Base-by-base conservation (phyloP, 2,888 invertebrate genomes). In the Choristoneura rosaceana region DNA sequence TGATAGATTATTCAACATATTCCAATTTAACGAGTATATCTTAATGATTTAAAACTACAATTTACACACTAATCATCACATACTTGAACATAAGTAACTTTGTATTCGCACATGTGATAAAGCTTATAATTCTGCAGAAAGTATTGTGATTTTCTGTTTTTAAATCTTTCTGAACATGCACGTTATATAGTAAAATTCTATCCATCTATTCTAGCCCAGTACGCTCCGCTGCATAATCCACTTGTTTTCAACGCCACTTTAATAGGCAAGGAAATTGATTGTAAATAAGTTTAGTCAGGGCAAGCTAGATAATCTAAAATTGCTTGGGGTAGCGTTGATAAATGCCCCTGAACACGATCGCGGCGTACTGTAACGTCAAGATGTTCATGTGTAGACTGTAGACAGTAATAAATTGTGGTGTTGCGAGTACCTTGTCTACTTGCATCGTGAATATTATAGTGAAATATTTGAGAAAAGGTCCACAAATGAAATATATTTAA, bases 201-300 rank as follows among this genome's bases (percentile, higher is more conserved):
- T 34, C 55, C 50, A 25, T 58, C 55, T 45, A 62, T 52, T 41
- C 47, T 25, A 70, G 17, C 25, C 34, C 50, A 43, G 62, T 58
- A 71, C 68, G 77, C 75, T 67, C 74, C 75, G 75, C 59, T 43
- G 73, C 71, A 68, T 73, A 76, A 75, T 75, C 75, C 62, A 76
- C 76, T 75, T 74, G 73, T 73, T 76, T 76, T 76, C 75, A 74
- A 71, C 74, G 76, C 77, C 74, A 70, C 74, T 78, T 74, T 84
- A 84, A 83, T 83, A 82, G 83, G 66, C 73, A 70, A 81, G 84
- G 80, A 85, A 85, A 85, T 85, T 85, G 85, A 85, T 85, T 83
- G 84, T 84, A 84, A 85, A 85, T 84, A 85, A 82, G 80, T 81
- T 81, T 76, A 79, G 81, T 79, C 81, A 78, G 78, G 76, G 80